Evolutionary conservation across 2,113 vertebrate species (phyloP), one percentile per base, ranked within the genome.

Genomic region (Megalops atlanticus): DNA sequence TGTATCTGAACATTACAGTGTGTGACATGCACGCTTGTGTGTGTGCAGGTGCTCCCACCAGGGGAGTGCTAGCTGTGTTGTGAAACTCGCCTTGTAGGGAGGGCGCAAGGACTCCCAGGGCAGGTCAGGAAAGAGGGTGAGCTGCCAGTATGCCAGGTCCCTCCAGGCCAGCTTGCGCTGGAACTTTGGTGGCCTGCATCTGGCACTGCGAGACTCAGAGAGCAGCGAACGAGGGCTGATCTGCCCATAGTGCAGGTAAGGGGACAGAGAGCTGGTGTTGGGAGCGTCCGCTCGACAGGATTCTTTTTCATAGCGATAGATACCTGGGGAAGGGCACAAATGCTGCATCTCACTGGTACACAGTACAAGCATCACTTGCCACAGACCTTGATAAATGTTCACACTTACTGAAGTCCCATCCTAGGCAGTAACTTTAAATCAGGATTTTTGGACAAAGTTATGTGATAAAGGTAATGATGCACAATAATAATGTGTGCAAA

Each of bases 181-280:
- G 78, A 93, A 94, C 82, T 92, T 94, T 0, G 85, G 89, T 10
- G 91, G 80, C 54, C 88, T 86, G 71, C 90, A 92, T 43, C 81
- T 81, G 0, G 90, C 91, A 73, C 78, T 88, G 80, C 92, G 91
- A 54, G 92, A 87, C 10, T 91, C 90, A 91, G 90, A 92, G 71
- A 93, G 69, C 0, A 93, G 74, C 90, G 89, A 92, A 36, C 91
- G 89, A 54, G 91, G 90, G 79, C 91, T 93, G 40, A 93, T 87
- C 84, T 94, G 92, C 71, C 93, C 91, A 70, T 92, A 93, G 69
- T 94, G 93, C 73, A 94, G 88, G 85, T 93, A 94, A 0, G 92
- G 94, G n/a, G 93, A 93, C 83, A 94, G 75, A 36, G 82, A 86
- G 88, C 93, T 94, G 74, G 93, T 93, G 80, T 94, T 93, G 1